phyloP scores from a whole-genome alignment of 1,140 invertebrate genomes.

The Pachyrhynchus sulphureomaculatus region DNA sequence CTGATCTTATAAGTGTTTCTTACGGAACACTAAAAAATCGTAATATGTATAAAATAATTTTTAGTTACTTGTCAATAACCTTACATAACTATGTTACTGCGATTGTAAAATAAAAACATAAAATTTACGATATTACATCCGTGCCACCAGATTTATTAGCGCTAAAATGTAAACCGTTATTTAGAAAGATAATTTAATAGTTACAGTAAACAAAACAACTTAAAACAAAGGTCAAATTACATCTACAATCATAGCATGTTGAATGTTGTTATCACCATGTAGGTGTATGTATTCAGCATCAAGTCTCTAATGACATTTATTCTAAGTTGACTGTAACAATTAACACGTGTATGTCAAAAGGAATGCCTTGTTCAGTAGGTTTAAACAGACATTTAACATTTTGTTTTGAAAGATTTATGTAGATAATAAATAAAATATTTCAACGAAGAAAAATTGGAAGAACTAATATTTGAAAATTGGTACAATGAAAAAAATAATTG shows the following conservation, averaged over 20 bases:
- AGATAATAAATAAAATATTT: too few species aligned
- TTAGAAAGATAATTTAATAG: not conserved
- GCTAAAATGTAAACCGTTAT: slow-evolving; percentile 2
- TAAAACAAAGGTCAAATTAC: slow-evolving; percentile 26
- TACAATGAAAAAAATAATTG: too few species aligned
- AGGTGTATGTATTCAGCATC: slow-evolving; percentile 29
- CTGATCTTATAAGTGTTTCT: too few species aligned
- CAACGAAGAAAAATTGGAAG: too few species aligned
- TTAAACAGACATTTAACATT: slow-evolving; percentile 9
- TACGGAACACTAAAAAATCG: too few species aligned
- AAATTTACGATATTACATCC: too few species aligned
- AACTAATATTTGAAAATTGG: too few species aligned
- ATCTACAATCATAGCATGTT: slow-evolving; percentile 15
- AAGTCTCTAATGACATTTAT: slow-evolving; percentile 30
- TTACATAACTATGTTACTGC: too few species aligned
- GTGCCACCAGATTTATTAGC: too few species aligned
- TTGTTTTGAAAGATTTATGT: slow-evolving; percentile 12
- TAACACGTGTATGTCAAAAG: slow-evolving; percentile 18
- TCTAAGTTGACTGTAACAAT: slow-evolving; percentile 1
- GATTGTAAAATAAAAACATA: too few species aligned
- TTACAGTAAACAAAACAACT: slow-evolving; percentile 10
- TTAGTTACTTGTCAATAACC: too few species aligned
- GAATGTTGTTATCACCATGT: slow-evolving; percentile 14
- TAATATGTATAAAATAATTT: too few species aligned
- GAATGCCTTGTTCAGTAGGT: slow-evolving; percentile 26